These are phyloP conservation scores for Coturnix japonica DNA, from an alignment of 2,113 vertebrate genomes.

Conservation along the genomic window DNA sequence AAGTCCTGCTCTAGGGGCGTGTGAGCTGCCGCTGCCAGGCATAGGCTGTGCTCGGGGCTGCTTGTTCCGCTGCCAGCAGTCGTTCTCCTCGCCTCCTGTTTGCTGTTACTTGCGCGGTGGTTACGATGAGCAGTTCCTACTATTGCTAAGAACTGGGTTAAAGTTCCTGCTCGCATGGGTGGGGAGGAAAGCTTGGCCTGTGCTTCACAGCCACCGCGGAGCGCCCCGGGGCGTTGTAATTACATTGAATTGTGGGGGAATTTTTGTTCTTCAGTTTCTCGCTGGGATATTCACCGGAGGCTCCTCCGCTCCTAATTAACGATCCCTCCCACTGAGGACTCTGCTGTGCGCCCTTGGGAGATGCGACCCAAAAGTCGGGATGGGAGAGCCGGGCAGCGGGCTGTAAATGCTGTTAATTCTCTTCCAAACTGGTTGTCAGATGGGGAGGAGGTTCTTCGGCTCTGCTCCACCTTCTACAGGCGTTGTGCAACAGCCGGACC, in stretches of 20 bases:
- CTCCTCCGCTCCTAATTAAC: constrained; percentile 38
- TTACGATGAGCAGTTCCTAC: not conserved
- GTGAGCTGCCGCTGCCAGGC: rapidly evolving
- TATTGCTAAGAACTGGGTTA: constrained; percentile 48
- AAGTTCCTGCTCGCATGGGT: constrained; percentile 50
- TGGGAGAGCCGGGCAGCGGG: too few relatives aligned
- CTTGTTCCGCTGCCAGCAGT: not conserved
- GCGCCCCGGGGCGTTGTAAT: not conserved
- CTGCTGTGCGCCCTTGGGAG: not conserved
- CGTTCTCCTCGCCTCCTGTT: not conserved
- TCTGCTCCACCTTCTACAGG: not conserved
- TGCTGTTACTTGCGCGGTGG: not conserved
- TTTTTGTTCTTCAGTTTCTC: not conserved
- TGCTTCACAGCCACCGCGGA: not conserved
- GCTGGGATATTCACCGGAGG: constrained; percentile 27
- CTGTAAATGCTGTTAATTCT: too few relatives aligned
- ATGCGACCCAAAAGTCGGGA: not conserved
- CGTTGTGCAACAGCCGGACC: not conserved
- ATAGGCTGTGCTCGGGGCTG: rapidly evolving
- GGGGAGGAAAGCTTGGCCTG: constrained; percentile 43
- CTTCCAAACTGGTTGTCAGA: not conserved
- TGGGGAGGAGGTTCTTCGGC: not conserved
- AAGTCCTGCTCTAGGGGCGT: rapidly evolving
- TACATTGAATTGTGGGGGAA: constrained; percentile 22
- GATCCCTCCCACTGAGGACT: not conserved